Evolutionary conservation across 2,113 vertebrate genomes (phyloP).

Genomic region (Semnornis frantzii): DNA sequence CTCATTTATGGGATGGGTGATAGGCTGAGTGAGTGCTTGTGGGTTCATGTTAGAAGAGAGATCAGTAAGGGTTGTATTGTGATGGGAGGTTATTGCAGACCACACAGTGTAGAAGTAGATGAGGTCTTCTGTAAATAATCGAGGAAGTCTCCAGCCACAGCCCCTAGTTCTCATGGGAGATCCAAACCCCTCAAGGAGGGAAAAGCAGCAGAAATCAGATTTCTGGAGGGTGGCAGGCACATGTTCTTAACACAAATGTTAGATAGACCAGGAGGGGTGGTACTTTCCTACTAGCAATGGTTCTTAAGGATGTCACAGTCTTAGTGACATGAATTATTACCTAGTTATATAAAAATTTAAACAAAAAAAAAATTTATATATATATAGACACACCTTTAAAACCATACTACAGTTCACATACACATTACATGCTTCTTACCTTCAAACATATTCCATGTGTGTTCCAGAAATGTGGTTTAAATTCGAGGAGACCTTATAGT

Average conservation of each 20-base stretch:
- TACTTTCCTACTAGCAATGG: neutral
- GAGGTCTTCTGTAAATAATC: neutral
- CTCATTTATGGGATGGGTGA: neutral
- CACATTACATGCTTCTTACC: neutral
- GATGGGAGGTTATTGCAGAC: neutral
- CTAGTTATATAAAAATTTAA: neutral
- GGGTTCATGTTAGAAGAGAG: neutral
- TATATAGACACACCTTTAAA: neutral
- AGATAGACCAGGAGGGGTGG: neutral
- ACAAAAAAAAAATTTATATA: neutral
- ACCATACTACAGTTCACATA: neutral
- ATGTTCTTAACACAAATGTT: neutral
- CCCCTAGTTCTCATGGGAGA: neutral
- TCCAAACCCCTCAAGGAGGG: neutral
- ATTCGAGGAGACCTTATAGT: no score
- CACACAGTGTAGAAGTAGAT: neutral
- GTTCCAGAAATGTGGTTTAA: neutral
- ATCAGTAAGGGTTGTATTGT: neutral
- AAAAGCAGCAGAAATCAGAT: neutral
- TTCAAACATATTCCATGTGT: neutral
- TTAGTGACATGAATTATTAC: neutral
- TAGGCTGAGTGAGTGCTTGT: neutral
- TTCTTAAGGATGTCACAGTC: neutral
- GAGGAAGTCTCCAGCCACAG: neutral
- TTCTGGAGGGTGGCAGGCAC: neutral